Percentiles rank a stretch among this genome's conserved stretches.
Evolutionary conservation across 1,140 invertebrate species (phyloP).

Genomic region (Diorhabda elongata): DNA sequence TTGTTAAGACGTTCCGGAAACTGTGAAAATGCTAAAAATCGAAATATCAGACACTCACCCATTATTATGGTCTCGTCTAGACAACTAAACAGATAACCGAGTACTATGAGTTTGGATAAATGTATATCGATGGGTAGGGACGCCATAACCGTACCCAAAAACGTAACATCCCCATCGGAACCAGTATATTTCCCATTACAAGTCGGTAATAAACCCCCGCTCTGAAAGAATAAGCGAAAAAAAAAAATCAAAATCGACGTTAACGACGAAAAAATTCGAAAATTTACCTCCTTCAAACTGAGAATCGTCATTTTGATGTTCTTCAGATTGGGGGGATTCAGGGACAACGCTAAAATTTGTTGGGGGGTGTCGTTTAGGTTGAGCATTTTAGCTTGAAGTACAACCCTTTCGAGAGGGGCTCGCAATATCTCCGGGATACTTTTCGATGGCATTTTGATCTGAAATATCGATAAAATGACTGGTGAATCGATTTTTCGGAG

Average conservation of each 20-base stretch:
- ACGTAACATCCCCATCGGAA: slow-evolving; percentile 86
- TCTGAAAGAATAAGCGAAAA: slow-evolving; percentile 29
- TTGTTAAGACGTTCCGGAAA: no score
- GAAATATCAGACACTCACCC: slow-evolving; percentile 52
- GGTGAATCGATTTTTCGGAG: no score
- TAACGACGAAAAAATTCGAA: slow-evolving; percentile 16
- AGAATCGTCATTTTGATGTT: slow-evolving; percentile 80
- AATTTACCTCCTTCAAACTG: slow-evolving; percentile 75
- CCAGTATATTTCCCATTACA: slow-evolving; percentile 51
- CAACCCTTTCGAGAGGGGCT: slow-evolving; percentile 75
- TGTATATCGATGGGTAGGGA: slow-evolving; percentile 77
- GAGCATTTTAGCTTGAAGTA: slow-evolving; percentile 80
- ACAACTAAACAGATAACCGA: slow-evolving; percentile 84
- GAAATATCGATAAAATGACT: background rate
- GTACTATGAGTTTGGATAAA: slow-evolving; percentile 77
- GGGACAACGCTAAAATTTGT: slow-evolving; percentile 73
- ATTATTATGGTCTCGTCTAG: slow-evolving; percentile 84
- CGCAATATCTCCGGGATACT: slow-evolving; percentile 71
- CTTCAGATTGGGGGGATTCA: slow-evolving; percentile 81
- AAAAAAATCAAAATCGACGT: slow-evolving; percentile 4
- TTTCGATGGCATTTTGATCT: slow-evolving; percentile 28
- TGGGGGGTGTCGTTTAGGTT: slow-evolving; percentile 76
- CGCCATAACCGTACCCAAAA: slow-evolving; percentile 79
- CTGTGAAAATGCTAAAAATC: no score
- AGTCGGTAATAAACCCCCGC: slow-evolving; percentile 64